Conservation (phyloP, 2,888 invertebrate genomes). For the Chelonus formosanus region DNA sequence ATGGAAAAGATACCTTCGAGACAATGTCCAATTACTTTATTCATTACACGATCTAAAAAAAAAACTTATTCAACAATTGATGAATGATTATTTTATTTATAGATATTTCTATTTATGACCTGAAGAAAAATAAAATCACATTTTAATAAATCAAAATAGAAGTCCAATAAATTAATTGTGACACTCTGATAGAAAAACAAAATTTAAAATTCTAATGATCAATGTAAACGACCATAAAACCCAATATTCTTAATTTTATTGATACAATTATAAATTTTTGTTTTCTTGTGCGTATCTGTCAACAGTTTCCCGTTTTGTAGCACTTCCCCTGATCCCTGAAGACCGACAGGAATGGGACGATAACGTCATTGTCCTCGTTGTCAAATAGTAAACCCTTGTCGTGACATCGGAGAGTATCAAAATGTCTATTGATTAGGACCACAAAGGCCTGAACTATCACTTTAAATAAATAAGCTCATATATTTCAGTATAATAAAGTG, state of each 20-base stretch:
- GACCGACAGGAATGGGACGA: constrained; percentile 11
- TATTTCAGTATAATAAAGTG: neutral
- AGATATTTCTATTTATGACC: too few relatives aligned
- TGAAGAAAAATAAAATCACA: too few relatives aligned
- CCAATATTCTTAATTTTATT: neutral
- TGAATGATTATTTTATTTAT: too few relatives aligned
- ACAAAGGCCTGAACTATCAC: neutral
- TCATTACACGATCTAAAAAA: too few relatives aligned
- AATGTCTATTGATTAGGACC: constrained; percentile 10
- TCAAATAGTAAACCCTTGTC: constrained; percentile 17
- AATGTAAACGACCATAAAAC: too few relatives aligned
- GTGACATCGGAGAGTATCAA: neutral
- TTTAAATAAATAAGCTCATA: neutral
- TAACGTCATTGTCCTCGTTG: constrained; percentile 23
- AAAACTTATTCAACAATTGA: too few relatives aligned
- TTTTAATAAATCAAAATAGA: too few relatives aligned
- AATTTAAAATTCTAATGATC: too few relatives aligned
- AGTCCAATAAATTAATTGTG: too few relatives aligned
- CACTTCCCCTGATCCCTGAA: constrained; percentile 6
- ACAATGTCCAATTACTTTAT: too few relatives aligned
- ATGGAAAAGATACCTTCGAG: too few relatives aligned
- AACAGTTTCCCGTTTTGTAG: constrained; percentile 10
- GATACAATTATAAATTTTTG: neutral
- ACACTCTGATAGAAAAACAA: too few relatives aligned
- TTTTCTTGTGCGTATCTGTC: neutral